A percentile compares a stretch with the other conserved stretches of the same genome.
Conservation (phyloP, 2,888 invertebrate genomes). For the Eubasilissa splendida region DNA sequence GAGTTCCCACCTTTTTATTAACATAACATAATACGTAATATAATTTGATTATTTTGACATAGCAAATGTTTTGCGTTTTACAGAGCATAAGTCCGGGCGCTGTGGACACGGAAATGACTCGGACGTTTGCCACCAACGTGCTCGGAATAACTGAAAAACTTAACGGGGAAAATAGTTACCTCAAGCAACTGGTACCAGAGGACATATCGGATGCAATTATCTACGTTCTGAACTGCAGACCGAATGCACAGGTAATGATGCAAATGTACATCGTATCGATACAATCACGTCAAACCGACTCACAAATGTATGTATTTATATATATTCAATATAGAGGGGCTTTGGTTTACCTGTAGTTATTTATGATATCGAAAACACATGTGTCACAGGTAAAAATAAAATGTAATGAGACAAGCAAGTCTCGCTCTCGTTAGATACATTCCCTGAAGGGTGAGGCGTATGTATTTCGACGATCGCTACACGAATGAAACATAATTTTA, state of each 20-base stretch:
- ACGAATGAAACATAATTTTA: no score
- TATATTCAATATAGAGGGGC: no score
- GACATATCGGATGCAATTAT: slow-evolving; percentile 77
- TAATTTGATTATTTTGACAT: neutral
- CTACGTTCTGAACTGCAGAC: slow-evolving; percentile 76
- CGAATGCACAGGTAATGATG: slow-evolving; percentile 71
- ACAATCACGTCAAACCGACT: no score
- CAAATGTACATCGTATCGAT: slow-evolving; percentile 11
- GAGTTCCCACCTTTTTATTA: no score
- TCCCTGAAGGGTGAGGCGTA: no score
- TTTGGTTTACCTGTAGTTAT: no score
- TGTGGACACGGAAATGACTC: slow-evolving; percentile 70
- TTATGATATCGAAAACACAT: no score
- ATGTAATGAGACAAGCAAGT: no score
- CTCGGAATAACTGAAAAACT: slow-evolving; percentile 51
- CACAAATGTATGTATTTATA: no score
- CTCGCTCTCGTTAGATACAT: no score
- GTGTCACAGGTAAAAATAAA: no score
- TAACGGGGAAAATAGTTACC: slow-evolving; percentile 55
- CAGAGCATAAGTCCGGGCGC: slow-evolving; percentile 78
- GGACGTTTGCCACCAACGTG: slow-evolving; percentile 56
- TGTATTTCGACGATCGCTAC: no score
- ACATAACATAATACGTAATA: neutral
- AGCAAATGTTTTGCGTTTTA: slow-evolving; percentile 39
- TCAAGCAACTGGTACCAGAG: slow-evolving; percentile 61